Conservation (phyloP, 2,888 invertebrate genomes). For the Seira sanloemensis region DNA sequence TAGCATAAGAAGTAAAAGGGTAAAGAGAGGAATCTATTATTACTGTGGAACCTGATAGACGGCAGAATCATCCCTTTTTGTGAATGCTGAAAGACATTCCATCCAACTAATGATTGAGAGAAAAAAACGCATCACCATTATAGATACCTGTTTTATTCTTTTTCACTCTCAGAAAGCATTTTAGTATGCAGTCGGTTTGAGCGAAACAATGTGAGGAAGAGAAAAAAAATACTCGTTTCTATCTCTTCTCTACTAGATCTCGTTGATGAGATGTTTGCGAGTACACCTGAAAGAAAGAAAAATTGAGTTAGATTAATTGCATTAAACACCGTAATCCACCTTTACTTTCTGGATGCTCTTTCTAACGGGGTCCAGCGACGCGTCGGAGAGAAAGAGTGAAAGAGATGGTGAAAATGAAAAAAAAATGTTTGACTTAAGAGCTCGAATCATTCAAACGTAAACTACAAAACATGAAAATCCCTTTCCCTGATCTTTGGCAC, state of each 20-base stretch:
- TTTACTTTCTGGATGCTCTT: slow-evolving; percentile 51
- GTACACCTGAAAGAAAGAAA: slow-evolving; percentile 14
- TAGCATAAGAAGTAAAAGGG: too few species aligned
- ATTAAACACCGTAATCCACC: slow-evolving; percentile 43
- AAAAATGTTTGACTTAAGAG: not conserved
- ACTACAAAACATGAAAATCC: not conserved
- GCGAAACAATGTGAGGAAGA: not conserved
- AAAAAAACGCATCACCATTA: too few species aligned
- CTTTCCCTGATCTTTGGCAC: not conserved
- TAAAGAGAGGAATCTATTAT: too few species aligned
- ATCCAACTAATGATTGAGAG: not conserved
- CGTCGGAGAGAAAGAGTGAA: slow-evolving; percentile 25
- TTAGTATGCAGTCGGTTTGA: not conserved
- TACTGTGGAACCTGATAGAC: not conserved
- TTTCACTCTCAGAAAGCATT: not conserved
- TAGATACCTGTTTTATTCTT: not conserved
- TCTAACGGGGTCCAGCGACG: slow-evolving; percentile 41
- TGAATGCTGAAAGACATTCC: not conserved
- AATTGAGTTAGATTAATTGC: slow-evolving; percentile 46
- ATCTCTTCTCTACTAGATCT: too few species aligned
- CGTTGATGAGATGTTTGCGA: not conserved
- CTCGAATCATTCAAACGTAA: not conserved
- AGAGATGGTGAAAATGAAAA: slow-evolving; percentile 30
- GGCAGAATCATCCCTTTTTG: not conserved
- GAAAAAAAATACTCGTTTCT: not conserved